Evolutionary conservation across 2,113 vertebrate genomes (phyloP), one percentile per base, ranked within the genome.

Genomic region (Mola mola): DNA sequence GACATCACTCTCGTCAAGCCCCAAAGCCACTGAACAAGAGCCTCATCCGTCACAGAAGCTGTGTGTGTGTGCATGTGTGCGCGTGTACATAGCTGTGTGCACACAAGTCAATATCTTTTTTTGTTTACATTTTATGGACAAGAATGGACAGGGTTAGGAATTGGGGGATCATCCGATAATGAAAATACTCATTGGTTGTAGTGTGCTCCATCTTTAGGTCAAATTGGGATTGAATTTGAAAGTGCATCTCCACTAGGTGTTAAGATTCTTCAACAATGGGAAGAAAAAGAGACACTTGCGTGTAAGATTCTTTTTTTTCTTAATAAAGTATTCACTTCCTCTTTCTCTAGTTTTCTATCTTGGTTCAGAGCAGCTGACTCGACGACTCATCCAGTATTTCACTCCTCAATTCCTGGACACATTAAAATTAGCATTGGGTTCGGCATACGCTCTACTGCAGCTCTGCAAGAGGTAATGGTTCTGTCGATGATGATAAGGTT

Each of bases 401-500:
- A 20, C 10, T 6, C 3, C 22, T n/a, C 3, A 28, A 56, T 64
- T 68, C 2, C n/a, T 19, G 24, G 6, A 13, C 38, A 34, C 3
- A 41, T 13, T 40, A 19, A 72, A 59, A 74, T 65, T 72, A 47
- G 20, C 2, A 17, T 24, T 58, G 42, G 50, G 31, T 33, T 24
- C n/a, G 4, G 37, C 48, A 55, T 34, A 63, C 55, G 66, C 22
- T 9, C 25, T 55, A 22, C 61, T 67, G 49, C 63, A 38, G 21
- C 41, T 57, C 46, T 56, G 12, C 68, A 50, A 16, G 40, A 36
- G 58, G n/a, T 38, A 38, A 75, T 59, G 40, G 68, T 52, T 70
- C 31, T 66, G 46, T 58, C 67, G 51, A 67, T 85, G 67, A 61
- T 66, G 47, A 69, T 71, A 22, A 62, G 11, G 15, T 13, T 79